These are phyloP conservation scores for Hippocampus guttulatus DNA, from an alignment of 2,113 vertebrate species.

Conservation along the genomic window DNA sequence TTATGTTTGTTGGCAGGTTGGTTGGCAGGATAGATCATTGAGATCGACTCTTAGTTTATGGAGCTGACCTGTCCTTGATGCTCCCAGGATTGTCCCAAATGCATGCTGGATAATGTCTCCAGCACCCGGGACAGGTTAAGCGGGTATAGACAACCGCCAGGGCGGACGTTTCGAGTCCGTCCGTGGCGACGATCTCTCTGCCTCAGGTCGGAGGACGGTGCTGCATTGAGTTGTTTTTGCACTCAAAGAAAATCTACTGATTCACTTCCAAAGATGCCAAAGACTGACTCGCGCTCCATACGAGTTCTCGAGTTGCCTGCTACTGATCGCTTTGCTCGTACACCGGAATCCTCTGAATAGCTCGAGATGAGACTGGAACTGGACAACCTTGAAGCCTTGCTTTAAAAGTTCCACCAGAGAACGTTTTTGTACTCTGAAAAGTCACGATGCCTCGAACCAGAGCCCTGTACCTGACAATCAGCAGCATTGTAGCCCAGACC, in stretches of 20 bases:
- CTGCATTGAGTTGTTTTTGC: conserved; percentile 52
- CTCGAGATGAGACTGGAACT: conserved; percentile 68
- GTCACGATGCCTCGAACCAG: conserved; percentile 18
- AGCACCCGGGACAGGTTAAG: conserved; percentile 10
- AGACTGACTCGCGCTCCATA: conserved; percentile 61
- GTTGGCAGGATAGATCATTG: conserved; percentile 1
- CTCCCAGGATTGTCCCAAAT: conserved; percentile 21
- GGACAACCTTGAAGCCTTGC: background rate
- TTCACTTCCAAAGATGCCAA: conserved; percentile 46
- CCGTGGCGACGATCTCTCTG: conserved; percentile 31
- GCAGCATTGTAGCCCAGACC: conserved; percentile 36
- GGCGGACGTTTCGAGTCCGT: conserved; percentile 28
- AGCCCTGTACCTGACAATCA: conserved; percentile 45
- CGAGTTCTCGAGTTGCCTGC: conserved; percentile 56
- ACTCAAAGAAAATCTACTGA: conserved; percentile 74
- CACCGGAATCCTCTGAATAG: background rate
- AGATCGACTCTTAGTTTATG: conserved; percentile 1
- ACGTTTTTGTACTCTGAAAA: background rate
- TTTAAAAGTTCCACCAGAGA: background rate
- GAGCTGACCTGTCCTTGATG: conserved; percentile 2
- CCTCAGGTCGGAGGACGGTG: conserved; percentile 59
- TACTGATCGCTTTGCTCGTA: conserved; percentile 58
- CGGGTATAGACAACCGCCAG: conserved; percentile 17
- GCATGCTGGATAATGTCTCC: conserved; percentile 23
- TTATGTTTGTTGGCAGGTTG: conserved; percentile 50